Evolutionary conservation across 1,140 invertebrate species (phyloP).

Genomic region (Leptestheria dahalacensis): DNA sequence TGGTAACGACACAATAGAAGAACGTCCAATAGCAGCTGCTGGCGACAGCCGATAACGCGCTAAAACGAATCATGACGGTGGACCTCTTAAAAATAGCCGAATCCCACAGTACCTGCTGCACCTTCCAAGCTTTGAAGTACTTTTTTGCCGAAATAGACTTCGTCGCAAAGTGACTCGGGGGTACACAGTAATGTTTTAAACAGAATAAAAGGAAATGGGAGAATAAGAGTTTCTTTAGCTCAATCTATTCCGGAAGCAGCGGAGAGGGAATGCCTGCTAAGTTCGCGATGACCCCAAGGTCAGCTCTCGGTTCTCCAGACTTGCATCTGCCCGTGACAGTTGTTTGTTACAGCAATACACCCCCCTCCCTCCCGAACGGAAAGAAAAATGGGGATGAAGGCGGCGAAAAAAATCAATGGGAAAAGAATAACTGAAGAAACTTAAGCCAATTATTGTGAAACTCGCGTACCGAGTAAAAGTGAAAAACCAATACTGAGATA

Average conservation of each 20-base stretch:
- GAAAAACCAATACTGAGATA: no score
- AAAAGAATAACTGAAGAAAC: neutral
- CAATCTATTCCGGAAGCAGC: neutral
- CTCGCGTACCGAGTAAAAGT: no score
- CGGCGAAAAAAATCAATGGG: neutral
- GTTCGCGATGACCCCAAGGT: neutral
- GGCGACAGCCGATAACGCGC: slow-evolving; percentile 9
- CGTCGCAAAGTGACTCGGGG: neutral
- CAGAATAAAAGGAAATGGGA: neutral
- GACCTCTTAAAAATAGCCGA: neutral
- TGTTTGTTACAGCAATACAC: neutral
- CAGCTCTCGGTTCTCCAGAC: neutral
- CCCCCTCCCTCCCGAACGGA: neutral
- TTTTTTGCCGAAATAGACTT: no score
- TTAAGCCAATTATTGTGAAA: no score
- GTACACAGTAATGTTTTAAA: neutral
- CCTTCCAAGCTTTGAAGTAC: neutral
- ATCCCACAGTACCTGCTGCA: neutral
- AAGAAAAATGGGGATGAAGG: neutral
- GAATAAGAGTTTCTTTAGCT: neutral
- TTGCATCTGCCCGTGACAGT: neutral
- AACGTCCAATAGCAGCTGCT: slow-evolving; percentile 10
- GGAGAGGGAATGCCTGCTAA: neutral
- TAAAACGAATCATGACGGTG: slow-evolving; percentile 2
- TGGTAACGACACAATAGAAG: slow-evolving; percentile 11